These are phyloP conservation scores for Dermolepida albohirtum DNA, from an alignment of 2,888 invertebrate species.

Conservation along the genomic window DNA sequence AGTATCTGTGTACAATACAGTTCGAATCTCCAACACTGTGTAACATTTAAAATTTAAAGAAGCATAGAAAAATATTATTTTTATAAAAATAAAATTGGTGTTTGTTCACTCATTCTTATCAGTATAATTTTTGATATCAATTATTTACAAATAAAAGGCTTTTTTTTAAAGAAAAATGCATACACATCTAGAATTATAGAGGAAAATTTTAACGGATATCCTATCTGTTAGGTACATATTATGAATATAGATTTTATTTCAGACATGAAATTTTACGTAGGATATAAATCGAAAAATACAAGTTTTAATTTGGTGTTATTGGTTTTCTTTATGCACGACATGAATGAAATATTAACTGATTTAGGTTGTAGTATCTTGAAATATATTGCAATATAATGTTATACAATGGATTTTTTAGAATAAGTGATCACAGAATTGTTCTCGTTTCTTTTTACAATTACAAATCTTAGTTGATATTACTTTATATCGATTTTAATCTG, in stretches of 20 bases:
- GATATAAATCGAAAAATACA: background rate
- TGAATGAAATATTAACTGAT: constrained; percentile 1
- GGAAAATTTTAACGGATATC: background rate
- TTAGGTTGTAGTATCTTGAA: constrained; percentile 1
- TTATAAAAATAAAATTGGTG: constrained; percentile 62
- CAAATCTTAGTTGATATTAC: too few relatives aligned
- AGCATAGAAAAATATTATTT: constrained; percentile 58
- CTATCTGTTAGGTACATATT: too few relatives aligned
- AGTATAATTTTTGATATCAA: constrained; percentile 45
- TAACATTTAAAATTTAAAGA: constrained; percentile 41
- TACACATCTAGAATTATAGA: background rate
- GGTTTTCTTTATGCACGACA: constrained; percentile 4
- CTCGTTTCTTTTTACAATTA: background rate
- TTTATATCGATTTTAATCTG: too few relatives aligned
- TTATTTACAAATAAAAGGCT: constrained; percentile 40
- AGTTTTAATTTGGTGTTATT: constrained; percentile 22
- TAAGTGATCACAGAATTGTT: constrained; percentile 14
- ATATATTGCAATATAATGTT: background rate
- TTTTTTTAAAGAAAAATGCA: background rate
- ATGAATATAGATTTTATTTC: too few relatives aligned
- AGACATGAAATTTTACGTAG: background rate
- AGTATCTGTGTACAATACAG: constrained; percentile 15
- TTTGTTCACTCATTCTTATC: constrained; percentile 52
- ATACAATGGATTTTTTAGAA: background rate
- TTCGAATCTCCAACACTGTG: constrained; percentile 26